Base-by-base conservation (phyloP, 2,797 vertebrate species). In the Melanotaenia pygmaea region DNA sequence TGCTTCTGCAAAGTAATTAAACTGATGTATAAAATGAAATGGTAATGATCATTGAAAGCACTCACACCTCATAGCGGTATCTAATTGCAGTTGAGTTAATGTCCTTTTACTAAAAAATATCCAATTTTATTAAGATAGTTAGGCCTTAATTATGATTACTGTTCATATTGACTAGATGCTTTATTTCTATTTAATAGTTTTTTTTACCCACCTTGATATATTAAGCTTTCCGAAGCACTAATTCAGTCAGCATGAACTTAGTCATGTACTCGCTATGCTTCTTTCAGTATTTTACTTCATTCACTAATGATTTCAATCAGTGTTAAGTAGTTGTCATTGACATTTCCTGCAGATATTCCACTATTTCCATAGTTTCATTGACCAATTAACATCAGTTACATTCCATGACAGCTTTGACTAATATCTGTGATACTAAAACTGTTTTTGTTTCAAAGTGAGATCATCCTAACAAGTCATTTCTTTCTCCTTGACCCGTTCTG, bases 401-500 rank as follows among this genome's bases (percentile, higher is more conserved):
- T 20, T 35, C 37, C 11, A 12, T 22, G 1, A 3, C 40, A 56
- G 37, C 62, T 82, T 50, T 16, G 1, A 9, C 16, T 10, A 1
- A 80, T 35, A 53, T 45, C 38, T 61, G 10, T 7, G 60, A 30
- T 57, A 22, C 7, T 50, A 5, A 61, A 67, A 16, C 45, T 13
- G 50, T 63, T 69, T 60, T 32, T 35, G 12, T 65, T 68, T 69
- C 54, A 37, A 43, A 63, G 38, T 76, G 75, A 82, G 51, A 67
- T 74, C 76, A 67, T 61, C 32, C 64, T 61, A 43, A 66, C 70
- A 72, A 81, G 68, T 80, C 53, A 54, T 63, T 34, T 67, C 38
- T 62, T 69, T 72, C 64, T 72, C 63, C 64, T 84, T 88, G 79
- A 82, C 83, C 83, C 61, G 43, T 59, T 32, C 43, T 24, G 51